Base-by-base conservation (phyloP, 2,888 invertebrate genomes). In the Phoronis australis region DNA sequence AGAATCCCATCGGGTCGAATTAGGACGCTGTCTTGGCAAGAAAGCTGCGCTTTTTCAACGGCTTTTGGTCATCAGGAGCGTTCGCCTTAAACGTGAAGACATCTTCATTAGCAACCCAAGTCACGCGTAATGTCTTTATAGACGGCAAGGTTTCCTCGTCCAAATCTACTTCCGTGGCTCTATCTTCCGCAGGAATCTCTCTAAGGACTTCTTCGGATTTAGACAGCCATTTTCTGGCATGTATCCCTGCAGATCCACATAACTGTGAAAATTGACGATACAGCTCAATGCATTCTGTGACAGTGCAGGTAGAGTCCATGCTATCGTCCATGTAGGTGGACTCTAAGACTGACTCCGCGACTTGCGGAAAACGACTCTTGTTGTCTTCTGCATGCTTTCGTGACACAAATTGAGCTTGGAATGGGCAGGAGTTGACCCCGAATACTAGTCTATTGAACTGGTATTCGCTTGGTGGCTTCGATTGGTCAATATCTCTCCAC, bases 31-130 rank as follows among this genome's bases (percentile, higher is more conserved):
- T n/a, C n/a, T n/a, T n/a, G n/a, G n/a, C 37, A 0, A 60, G 39
- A n/a, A 60, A 24, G 18, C 52, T 48, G 18, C 62, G 25, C 40
- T 66, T 66, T 0, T 63, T 65, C 5, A 37, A 4, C 42, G n/a
- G n/a, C n/a, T 6, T 4, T 22, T 18, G 4, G 9, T 4, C 20
- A 6, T 4, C 20, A 31, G 39, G 18, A 21, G 4, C 35, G 4
- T 37, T 40, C 3, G 18, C n/a, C n/a, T n/a, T n/a, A n/a, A n/a
- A n/a, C n/a, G n/a, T n/a, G n/a, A n/a, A n/a, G n/a, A n/a, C n/a
- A n/a, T n/a, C n/a, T n/a, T n/a, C n/a, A n/a, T n/a, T n/a, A n/a
- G n/a, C n/a, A n/a, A n/a, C n/a, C n/a, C n/a, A n/a, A n/a, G n/a
- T n/a, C n/a, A n/a, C n/a, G n/a, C n/a, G n/a, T n/a, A n/a, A n/a